Evolutionary conservation across 2,888 invertebrate species (phyloP), one percentile per base, ranked within the genome.

Genomic region (Acleris emargana): DNA sequence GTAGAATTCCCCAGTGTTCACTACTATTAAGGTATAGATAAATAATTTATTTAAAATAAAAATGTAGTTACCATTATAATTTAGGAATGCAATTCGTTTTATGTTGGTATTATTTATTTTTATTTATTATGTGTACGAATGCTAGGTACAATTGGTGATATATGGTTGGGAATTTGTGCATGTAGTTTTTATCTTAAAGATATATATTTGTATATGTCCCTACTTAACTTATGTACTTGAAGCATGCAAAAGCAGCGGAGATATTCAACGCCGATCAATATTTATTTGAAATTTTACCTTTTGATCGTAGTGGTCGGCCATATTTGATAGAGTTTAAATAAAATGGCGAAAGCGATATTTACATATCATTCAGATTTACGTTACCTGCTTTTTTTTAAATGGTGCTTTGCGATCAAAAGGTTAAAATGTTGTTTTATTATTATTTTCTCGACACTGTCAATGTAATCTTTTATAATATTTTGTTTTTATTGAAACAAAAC

Each of bases 61-160:
- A 50, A 50, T 43, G 20, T 60, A 57, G 66, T 66, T 66, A 66
- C 66, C 57, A 51, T 55, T 55, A 59, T 64, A 52, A 22, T 63
- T 58, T 64, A 64, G n/a, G 53, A 54, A 58, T 54, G 16, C 54
- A 20, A 59, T 59, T 58, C 38, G 16, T 58, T 18, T 52, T 25
- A 18, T 42, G 18, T 58, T 63, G 22, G 38, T 43, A 42, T 54
- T 59, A 55, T 59, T 64, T 64, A 59, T 64, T 50, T 53, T 42
- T 59, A 59, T 59, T 64, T 50, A 58, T 58, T 53, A 38, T 53
- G 43, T 59, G 45, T 55, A 49, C 38, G 22, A 42, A 16, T 51
- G 28, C 28, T 43, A 49, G 13, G 42, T 50, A 18, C 32, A 51
- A 45, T 45, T 49, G 17, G 49, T 50, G 38, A 38, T 38, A 38